phyloP scores from a whole-genome alignment of 1,140 invertebrate genomes.

The Spodoptera frugiperda region DNA sequence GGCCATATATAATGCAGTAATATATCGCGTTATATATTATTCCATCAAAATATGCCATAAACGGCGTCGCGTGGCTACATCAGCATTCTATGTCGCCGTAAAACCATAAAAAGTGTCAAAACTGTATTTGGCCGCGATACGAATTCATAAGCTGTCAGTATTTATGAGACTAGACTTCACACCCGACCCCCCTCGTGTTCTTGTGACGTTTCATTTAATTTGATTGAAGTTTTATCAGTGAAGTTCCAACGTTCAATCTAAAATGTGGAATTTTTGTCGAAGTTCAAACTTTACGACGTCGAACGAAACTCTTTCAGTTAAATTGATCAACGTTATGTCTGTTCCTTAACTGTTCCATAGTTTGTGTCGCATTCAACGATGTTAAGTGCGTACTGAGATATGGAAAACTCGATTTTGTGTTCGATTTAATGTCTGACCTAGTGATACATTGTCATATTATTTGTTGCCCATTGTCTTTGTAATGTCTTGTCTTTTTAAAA shows the following conservation, averaged over 20 bases:
- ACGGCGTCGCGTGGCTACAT: neutral
- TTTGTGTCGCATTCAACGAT: too few relatives aligned
- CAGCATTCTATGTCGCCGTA: constrained; percentile 21
- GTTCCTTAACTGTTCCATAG: too few relatives aligned
- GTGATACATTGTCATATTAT: too few relatives aligned
- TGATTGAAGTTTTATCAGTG: constrained; percentile 6
- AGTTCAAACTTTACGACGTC: neutral
- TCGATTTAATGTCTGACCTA: too few relatives aligned
- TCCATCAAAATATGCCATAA: constrained; percentile 22
- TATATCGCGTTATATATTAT: neutral
- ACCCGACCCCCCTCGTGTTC: constrained; percentile 4
- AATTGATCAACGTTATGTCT: too few relatives aligned
- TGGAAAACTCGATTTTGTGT: too few relatives aligned
- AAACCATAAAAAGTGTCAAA: constrained; percentile 41
- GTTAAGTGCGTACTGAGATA: too few relatives aligned
- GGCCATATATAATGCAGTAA: neutral
- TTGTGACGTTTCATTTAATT: constrained; percentile 27
- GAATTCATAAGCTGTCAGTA: constrained; percentile 29
- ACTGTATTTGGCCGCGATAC: constrained; percentile 23
- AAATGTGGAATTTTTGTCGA: neutral
- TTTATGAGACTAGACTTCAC: constrained; percentile 18
- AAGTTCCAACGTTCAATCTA: constrained; percentile 3
- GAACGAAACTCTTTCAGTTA: neutral
- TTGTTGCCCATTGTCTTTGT: too few relatives aligned
- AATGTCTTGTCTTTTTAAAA: too few relatives aligned